phyloP scores from a whole-genome alignment of 92 coral and sea anemone genomes.

The Bergia puertoricense region DNA sequence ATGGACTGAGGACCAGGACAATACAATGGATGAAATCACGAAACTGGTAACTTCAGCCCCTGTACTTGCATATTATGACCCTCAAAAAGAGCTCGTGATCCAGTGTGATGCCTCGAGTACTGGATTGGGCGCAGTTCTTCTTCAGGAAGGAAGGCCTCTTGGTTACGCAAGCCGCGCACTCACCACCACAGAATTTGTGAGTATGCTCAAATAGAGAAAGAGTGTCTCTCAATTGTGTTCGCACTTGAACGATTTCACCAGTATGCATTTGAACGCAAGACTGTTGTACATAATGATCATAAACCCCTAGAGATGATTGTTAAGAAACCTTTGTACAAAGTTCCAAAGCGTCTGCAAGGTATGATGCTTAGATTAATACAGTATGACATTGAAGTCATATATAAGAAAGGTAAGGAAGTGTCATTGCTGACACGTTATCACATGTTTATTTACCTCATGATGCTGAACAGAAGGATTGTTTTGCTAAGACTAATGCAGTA shows the following conservation, averaged over 20 bases:
- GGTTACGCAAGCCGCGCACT: constrained; percentile 21
- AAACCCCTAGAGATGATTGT: constrained; percentile 40
- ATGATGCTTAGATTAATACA: constrained; percentile 21
- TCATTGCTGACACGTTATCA: constrained; percentile 23
- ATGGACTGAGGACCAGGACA: constrained; percentile 26
- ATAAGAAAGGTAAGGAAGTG: constrained; percentile 25
- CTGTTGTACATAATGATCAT: constrained; percentile 19
- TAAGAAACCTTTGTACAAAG: constrained; percentile 35
- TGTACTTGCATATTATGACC: constrained; percentile 2
- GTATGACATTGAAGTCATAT: constrained; percentile 26
- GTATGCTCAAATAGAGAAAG: constrained; percentile 34
- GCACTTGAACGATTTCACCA: constrained; percentile 34
- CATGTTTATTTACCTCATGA: constrained; percentile 32
- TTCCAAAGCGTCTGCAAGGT: constrained; percentile 37
- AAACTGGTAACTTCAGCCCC: not conserved
- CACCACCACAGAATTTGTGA: not conserved
- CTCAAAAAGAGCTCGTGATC: not conserved
- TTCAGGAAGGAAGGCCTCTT: constrained; percentile 28
- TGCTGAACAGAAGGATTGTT: not conserved
- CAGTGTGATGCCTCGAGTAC: constrained; percentile 16
- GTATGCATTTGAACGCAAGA: constrained; percentile 36
- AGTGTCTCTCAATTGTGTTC: constrained; percentile 16
- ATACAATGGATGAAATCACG: not conserved
- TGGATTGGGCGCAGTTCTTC: constrained; percentile 32
- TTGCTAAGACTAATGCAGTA: constrained; percentile 20